These are phyloP conservation scores for Zootoca vivipara DNA, from an alignment of 2,113 vertebrate genomes.

Conservation along the genomic window DNA sequence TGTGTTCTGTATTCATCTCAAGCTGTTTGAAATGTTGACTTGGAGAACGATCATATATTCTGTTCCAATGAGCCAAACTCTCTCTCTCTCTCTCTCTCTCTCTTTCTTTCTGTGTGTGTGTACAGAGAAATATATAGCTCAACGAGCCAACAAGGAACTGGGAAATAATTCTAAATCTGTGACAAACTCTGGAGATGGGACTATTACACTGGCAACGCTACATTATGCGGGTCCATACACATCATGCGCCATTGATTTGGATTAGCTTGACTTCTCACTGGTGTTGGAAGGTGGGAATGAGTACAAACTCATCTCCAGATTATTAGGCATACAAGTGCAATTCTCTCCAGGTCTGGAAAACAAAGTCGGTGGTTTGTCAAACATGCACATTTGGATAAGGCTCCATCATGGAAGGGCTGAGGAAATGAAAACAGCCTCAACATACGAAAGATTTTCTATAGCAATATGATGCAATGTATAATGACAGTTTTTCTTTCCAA, in stretches of 20 bases:
- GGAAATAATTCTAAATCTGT: neutral
- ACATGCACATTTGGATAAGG: slow-evolving; percentile 6
- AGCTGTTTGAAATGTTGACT: neutral
- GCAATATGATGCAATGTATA: neutral
- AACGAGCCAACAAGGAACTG: neutral
- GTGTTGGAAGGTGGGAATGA: slow-evolving; percentile 7
- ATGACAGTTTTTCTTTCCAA: neutral
- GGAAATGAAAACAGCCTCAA: neutral
- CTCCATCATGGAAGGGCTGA: neutral
- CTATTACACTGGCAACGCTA: fast-evolving
- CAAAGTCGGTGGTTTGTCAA: neutral
- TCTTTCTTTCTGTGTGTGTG: neutral
- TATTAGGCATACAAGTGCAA: slow-evolving; percentile 34
- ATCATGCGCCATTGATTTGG: neutral
- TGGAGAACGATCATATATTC: neutral
- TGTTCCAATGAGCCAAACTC: neutral
- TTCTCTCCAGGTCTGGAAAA: neutral
- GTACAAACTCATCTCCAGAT: neutral
- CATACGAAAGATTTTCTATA: slow-evolving; percentile 8
- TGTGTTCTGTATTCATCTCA: neutral
- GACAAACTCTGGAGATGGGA: slow-evolving; percentile 4
- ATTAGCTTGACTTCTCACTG: neutral
- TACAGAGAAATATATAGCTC: neutral
- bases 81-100: too few relatives aligned
- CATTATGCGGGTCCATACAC: neutral